Conservation (phyloP, 2,113 vertebrate genomes). For the Aphelocoma coerulescens region DNA sequence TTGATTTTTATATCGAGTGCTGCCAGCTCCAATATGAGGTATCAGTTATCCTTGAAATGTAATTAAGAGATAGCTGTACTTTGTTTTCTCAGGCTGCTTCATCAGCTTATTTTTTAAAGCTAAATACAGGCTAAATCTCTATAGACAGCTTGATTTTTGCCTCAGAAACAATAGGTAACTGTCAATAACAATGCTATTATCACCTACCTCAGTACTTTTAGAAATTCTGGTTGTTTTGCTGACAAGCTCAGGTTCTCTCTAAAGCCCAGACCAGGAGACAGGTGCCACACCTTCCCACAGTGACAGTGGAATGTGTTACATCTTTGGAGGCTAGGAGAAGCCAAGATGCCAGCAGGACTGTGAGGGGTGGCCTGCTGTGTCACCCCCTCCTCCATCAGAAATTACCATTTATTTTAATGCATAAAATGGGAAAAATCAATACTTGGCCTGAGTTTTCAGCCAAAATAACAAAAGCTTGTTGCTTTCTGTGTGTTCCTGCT, state of each 20-base stretch:
- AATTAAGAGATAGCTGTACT: background rate
- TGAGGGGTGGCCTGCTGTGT: background rate
- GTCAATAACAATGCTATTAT: background rate
- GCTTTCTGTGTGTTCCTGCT: background rate
- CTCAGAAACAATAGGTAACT: background rate
- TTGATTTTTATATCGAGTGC: background rate
- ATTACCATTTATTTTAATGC: background rate
- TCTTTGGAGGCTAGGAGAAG: background rate
- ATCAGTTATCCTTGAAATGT: background rate
- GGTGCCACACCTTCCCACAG: background rate
- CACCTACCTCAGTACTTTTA: background rate
- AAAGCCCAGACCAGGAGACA: background rate
- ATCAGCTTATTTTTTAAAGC: background rate
- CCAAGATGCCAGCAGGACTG: background rate
- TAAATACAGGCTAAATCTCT: background rate
- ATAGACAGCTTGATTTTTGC: background rate
- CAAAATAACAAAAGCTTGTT: background rate
- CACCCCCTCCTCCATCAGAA: background rate
- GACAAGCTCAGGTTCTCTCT: background rate
- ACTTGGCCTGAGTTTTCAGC: background rate
- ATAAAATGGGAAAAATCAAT: background rate
- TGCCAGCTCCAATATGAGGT: background rate
- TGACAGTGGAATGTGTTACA: fast-evolving
- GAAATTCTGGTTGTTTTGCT: background rate
- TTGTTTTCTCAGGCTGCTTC: background rate